Evolutionary conservation across 2,797 vertebrate species (phyloP).

Genomic region (Dromococcyx pavoninus): DNA sequence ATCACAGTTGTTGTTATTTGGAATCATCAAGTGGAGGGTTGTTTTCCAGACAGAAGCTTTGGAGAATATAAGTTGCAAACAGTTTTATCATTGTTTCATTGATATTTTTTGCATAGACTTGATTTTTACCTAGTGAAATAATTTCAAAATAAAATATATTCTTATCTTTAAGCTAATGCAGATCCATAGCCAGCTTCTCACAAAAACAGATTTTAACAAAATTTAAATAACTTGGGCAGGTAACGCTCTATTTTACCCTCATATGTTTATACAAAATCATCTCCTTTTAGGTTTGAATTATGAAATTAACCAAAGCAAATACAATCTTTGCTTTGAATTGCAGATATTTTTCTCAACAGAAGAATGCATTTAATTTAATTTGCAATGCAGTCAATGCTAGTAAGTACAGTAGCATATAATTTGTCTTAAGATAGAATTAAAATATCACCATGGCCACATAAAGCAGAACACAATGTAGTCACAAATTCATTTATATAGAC

Average conservation of each 20-base stretch:
- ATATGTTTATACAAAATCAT: neutral
- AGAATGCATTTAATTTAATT: constrained; percentile 45
- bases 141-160: constrained; percentile 24
- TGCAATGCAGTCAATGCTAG: constrained; percentile 36
- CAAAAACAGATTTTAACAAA: neutral
- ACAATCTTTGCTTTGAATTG: constrained; percentile 44
- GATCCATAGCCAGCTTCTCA: neutral
- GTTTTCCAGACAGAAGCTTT: constrained; percentile 16
- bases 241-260: neutral
- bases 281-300: constrained; percentile 8
- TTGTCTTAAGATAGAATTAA: neutral
- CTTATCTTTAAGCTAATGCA: neutral
- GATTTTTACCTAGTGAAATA: constrained; percentile 16
- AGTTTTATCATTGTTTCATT: constrained; percentile 12
- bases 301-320: constrained; percentile 6
- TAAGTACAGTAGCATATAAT: constrained; percentile 20
- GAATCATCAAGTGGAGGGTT: neutral
- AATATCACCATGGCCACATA: neutral
- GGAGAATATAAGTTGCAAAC: constrained; percentile 28
- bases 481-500: neutral
- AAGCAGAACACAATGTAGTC: neutral
- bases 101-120: constrained; percentile 4
- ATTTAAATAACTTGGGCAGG: neutral
- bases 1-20: neutral
- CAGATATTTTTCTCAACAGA: constrained; percentile 34